Evolutionary conservation across 1,140 invertebrate species (phyloP), one percentile per base, ranked within the genome.

Genomic region (Adelges cooleyi): DNA sequence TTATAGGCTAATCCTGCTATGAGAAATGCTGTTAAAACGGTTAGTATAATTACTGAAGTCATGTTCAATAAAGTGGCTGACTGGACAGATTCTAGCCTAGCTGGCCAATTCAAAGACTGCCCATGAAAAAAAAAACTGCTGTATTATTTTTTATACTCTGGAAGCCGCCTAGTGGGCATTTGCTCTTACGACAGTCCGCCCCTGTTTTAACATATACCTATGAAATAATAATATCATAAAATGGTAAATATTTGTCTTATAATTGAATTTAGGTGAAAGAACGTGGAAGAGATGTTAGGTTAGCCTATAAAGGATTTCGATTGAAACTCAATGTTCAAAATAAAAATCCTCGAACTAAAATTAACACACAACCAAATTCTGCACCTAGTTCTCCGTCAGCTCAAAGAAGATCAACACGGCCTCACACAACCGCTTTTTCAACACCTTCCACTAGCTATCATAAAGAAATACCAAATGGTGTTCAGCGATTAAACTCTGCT

Each of bases 1-100:
- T 84, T 84, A 65, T 76, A 88, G 84, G 85, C 86, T 33, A 90
- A 89, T 79, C 86, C 87, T 69, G 86, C 86, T 70, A 79, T 89
- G 72, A 88, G 86, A 78, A 85, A 82, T 71, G 86, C 86, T 69
- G 85, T 89, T 50, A 87, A 87, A 80, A 84, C 84, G 74, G 86
- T 89, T 79, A 84, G 80, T 80, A 73, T 38, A 20, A 13, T 40
- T 36, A 67, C 23, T 18, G 42, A 9, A 15, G 3, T 38, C 22
- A 6, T n/a, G n/a, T n/a, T n/a, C n/a, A n/a, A n/a, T n/a, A n/a
- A n/a, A n/a, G n/a, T n/a, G n/a, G n/a, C n/a, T n/a, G n/a, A n/a
- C n/a, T n/a, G n/a, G n/a, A n/a, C n/a, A n/a, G n/a, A n/a, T n/a
- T n/a, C n/a, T n/a, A n/a, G n/a, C n/a, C n/a, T n/a, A n/a, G n/a